phyloP scores from a whole-genome alignment of 1,140 invertebrate species.

The Lepidostoma basale region DNA sequence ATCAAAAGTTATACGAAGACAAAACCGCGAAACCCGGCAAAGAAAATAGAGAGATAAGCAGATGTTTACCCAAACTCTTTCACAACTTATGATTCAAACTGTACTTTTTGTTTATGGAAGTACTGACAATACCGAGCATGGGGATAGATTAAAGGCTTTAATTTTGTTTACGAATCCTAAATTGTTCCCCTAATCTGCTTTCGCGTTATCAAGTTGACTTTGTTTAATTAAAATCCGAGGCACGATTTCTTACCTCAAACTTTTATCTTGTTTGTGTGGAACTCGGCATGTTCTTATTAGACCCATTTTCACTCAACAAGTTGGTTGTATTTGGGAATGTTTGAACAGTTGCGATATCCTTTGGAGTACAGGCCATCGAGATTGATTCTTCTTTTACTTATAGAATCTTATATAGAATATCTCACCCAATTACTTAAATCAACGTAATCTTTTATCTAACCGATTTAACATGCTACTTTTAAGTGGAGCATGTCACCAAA shows the following conservation, averaged over 20 bases:
- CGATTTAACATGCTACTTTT: too few relatives aligned
- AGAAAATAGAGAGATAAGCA: slow-evolving; percentile 12
- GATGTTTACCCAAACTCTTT: slow-evolving; percentile 19
- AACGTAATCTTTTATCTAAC: too few relatives aligned
- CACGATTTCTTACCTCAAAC: slow-evolving; percentile 25
- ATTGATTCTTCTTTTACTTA: too few relatives aligned
- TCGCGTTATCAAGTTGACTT: slow-evolving; percentile 27
- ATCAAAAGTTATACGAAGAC: too few relatives aligned
- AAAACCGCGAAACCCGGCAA: background rate
- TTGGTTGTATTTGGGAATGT: slow-evolving; percentile 13
- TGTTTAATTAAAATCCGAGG: slow-evolving; percentile 27
- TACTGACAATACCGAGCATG: slow-evolving; percentile 18
- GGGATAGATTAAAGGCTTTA: slow-evolving; percentile 14
- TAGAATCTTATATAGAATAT: too few relatives aligned
- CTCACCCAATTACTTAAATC: too few relatives aligned
- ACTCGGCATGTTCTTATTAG: background rate
- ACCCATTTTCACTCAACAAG: slow-evolving; percentile 21
- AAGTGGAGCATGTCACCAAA: too few relatives aligned
- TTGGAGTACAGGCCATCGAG: background rate
- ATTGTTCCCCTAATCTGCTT: slow-evolving; percentile 24
- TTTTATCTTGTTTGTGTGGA: slow-evolving; percentile 30
- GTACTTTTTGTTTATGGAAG: slow-evolving; percentile 8
- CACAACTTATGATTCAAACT: slow-evolving; percentile 16
- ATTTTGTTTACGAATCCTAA: slow-evolving; percentile 21
- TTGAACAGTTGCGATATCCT: slow-evolving; percentile 17